Percentiles rank a stretch among this genome's conserved stretches.
These are phyloP conservation scores for Drosophila virilis DNA, from an alignment of 1,140 invertebrate genomes.

Conservation along the genomic window DNA sequence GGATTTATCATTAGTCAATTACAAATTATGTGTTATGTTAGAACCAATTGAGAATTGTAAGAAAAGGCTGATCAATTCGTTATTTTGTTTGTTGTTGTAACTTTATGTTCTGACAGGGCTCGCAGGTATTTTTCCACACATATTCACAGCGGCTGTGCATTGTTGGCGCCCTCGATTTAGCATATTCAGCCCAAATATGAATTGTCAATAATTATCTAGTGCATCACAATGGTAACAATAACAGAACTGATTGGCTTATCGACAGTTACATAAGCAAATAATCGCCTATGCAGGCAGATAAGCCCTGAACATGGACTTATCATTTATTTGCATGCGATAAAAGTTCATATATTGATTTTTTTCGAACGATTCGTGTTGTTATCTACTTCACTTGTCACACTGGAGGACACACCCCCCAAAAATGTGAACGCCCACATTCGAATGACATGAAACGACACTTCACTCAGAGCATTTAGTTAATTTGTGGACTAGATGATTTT, in stretches of 20 bases:
- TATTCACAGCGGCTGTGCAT: background rate
- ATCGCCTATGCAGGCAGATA: conserved; percentile 40
- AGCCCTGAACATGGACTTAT: conserved; percentile 50
- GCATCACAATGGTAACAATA: background rate
- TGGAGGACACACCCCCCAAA: conserved; percentile 47
- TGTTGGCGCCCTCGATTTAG: background rate
- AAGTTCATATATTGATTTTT: conserved; percentile 67
- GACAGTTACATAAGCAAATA: background rate
- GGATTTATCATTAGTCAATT: too few species aligned
- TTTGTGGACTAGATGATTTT: conserved; percentile 14
- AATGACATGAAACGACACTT: conserved; percentile 24
- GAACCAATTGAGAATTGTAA: too few species aligned
- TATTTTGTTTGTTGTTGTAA: too few species aligned
- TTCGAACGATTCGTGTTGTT: background rate
- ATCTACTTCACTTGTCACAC: conserved; percentile 11
- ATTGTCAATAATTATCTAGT: conserved; percentile 5
- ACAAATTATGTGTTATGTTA: too few species aligned
- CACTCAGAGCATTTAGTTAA: conserved; percentile 31
- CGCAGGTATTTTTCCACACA: conserved; percentile 17
- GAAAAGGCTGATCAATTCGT: too few species aligned
- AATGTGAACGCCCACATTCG: conserved; percentile 20
- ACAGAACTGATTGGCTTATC: background rate
- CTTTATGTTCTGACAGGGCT: too few species aligned
- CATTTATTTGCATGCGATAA: conserved; percentile 76
- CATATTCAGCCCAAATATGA: background rate